Conservation (phyloP, 2,888 invertebrate species). For the Scaptomyza cyrtandrae region DNA sequence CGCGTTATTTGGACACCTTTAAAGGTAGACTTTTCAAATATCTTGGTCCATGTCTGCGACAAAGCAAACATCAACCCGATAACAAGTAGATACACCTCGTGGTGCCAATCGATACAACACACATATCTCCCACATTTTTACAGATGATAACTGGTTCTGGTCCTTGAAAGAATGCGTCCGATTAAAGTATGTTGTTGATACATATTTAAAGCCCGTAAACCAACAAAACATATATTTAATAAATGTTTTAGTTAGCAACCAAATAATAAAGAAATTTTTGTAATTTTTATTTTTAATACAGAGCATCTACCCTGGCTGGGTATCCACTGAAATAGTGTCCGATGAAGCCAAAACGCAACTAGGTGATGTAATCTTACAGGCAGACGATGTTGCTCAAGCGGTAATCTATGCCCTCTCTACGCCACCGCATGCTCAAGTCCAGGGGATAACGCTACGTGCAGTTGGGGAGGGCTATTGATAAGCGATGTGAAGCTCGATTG, state of each 20-base stretch:
- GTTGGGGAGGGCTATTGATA: slow-evolving; percentile 79
- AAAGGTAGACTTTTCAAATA: too few species aligned
- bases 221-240: too few species aligned
- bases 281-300: slow-evolving; percentile 28
- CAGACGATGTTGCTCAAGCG: slow-evolving; percentile 81
- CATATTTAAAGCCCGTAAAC: too few species aligned
- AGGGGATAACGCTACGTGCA: slow-evolving; percentile 80
- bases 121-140: too few species aligned
- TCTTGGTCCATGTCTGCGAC: too few species aligned
- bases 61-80: too few species aligned
- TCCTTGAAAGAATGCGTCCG: too few species aligned
- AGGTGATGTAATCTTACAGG: slow-evolving; percentile 72
- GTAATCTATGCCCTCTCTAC: slow-evolving; percentile 79
- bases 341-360: slow-evolving; percentile 64
- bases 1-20: too few species aligned
- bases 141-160: too few species aligned
- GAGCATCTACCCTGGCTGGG: slow-evolving; percentile 83
- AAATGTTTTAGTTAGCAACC: not conserved
- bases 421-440: slow-evolving; percentile 76
- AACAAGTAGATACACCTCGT: too few species aligned
- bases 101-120: too few species aligned
- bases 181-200: too few species aligned
- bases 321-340: slow-evolving; percentile 82
- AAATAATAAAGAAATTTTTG: not conserved
- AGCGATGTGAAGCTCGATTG: slow-evolving; percentile 5